Conservation (phyloP, 2,113 vertebrate genomes). For the Epinephelus cyanopodus region DNA sequence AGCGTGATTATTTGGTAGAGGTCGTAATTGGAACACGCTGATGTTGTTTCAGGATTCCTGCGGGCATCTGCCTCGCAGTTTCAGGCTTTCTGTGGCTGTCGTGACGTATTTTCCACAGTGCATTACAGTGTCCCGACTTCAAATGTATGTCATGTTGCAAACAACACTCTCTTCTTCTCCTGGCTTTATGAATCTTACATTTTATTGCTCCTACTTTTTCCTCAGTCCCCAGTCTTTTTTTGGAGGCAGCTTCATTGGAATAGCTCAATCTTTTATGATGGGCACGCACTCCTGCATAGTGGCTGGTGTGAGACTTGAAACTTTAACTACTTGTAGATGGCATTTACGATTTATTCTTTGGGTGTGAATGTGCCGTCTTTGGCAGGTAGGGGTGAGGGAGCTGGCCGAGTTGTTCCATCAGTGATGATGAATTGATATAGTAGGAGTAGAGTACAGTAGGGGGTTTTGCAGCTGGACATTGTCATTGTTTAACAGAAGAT, state of each 20-base stretch:
- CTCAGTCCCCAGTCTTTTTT: slow-evolving; percentile 45
- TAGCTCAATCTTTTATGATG: slow-evolving; percentile 68
- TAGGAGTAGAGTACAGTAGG: not conserved
- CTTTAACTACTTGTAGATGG: slow-evolving; percentile 64
- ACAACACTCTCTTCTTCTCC: slow-evolving; percentile 55
- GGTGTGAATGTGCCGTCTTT: slow-evolving; percentile 17
- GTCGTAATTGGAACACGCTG: slow-evolving; percentile 37
- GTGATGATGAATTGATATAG: slow-evolving; percentile 5
- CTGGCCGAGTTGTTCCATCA: not conserved
- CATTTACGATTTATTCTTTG: slow-evolving; percentile 28
- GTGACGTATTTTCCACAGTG: slow-evolving; percentile 42
- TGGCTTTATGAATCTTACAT: slow-evolving; percentile 75
- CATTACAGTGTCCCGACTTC: slow-evolving; percentile 49
- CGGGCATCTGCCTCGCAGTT: slow-evolving; percentile 18
- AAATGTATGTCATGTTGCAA: slow-evolving; percentile 66
- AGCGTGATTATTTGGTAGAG: slow-evolving; percentile 7
- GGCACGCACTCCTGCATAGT: slow-evolving; percentile 52
- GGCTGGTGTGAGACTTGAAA: slow-evolving; percentile 49
- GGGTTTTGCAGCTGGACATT: slow-evolving; percentile 11
- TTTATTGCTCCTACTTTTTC: slow-evolving; percentile 44
- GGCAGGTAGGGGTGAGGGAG: not conserved
- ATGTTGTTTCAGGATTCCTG: slow-evolving; percentile 40
- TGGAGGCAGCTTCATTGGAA: slow-evolving; percentile 46
- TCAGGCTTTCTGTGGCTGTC: not conserved
- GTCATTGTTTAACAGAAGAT: not conserved